Evolutionary conservation across 2,797 vertebrate genomes (phyloP), one percentile per base, ranked within the genome.

Genomic region (Catostomus latipinnis): DNA sequence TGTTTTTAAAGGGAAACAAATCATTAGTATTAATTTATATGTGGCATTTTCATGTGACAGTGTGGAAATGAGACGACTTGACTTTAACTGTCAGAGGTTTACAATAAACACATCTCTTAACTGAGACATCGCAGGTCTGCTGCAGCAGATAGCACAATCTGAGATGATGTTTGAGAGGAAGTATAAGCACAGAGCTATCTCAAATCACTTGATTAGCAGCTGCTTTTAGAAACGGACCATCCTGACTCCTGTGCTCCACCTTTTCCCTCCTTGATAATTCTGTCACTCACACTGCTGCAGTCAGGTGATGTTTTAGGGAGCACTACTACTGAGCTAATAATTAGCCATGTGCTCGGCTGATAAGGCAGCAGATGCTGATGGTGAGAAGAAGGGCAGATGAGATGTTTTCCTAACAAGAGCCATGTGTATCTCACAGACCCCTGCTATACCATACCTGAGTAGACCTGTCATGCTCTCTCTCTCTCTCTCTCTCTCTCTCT

Each of bases 261-360:
- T 81, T 76, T 82, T 75, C 73, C 82, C 74, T n/a, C 13, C 1
- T 74, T 82, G 88, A 89, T 88, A 87, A 82, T 12, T 57, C 50
- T 63, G 74, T 77, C 43, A 60, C 71, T 80, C 81, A 66, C 60
- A 46, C 66, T 6, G 18, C n/a, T 13, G 66, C 65, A 57, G 63
- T 57, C 14, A 61, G 68, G 62, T 52, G 60, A 8, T 80, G 81
- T 45, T 71, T 60, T 46, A 62, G 63, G 18, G n/a, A 52, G 34
- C 10, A 1, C 58, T 53, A 63, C 83, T 83, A 82, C 78, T 78
- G 78, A 81, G 66, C 82, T 81, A 82, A 81, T 86, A 84, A 84
- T 86, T 75, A 83, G 71, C 66, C 58, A 72, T 53, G 52, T 60
- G 60, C 70, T 61, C 62, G 16, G 48, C 66, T 82, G 87, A 88